Evolutionary conservation across 1,140 invertebrate genomes (phyloP).

Genomic region (Homalodisca vitripennis): DNA sequence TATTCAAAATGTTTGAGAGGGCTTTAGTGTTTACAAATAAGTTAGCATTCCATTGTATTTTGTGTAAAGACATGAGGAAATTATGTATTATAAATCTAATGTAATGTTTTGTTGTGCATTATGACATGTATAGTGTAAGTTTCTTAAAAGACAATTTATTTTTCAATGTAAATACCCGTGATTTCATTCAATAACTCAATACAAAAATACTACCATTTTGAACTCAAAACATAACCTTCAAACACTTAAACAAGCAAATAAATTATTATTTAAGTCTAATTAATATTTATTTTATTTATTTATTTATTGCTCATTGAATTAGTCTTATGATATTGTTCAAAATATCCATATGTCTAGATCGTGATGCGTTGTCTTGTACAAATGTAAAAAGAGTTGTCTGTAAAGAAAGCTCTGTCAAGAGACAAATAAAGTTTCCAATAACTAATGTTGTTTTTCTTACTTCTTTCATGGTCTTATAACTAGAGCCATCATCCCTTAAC

Average conservation of each 20-base stretch:
- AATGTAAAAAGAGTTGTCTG: constrained; percentile 11
- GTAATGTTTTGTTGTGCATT: background rate
- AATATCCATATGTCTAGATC: background rate
- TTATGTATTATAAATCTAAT: too few species aligned
- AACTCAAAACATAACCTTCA: background rate
- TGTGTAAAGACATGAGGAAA: too few species aligned
- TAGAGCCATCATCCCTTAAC: too few species aligned
- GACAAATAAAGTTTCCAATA: too few species aligned
- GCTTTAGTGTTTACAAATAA: too few species aligned
- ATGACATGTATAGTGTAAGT: background rate
- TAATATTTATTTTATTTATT: constrained; percentile 15
- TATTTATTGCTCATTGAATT: constrained; percentile 13
- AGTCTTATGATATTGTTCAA: background rate
- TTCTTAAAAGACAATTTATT: background rate
- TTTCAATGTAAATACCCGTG: background rate
- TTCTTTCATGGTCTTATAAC: too few species aligned
- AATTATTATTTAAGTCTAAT: background rate
- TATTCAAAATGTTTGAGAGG: too few species aligned
- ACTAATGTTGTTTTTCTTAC: too few species aligned
- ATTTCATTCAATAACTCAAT: background rate
- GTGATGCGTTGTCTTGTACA: background rate
- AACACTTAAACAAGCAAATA: background rate
- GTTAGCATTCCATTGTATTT: too few species aligned
- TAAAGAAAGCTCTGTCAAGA: background rate
- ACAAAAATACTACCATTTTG: background rate